Evolutionary conservation across 2,888 invertebrate species (phyloP).

Genomic region (Dryobota labecula): DNA sequence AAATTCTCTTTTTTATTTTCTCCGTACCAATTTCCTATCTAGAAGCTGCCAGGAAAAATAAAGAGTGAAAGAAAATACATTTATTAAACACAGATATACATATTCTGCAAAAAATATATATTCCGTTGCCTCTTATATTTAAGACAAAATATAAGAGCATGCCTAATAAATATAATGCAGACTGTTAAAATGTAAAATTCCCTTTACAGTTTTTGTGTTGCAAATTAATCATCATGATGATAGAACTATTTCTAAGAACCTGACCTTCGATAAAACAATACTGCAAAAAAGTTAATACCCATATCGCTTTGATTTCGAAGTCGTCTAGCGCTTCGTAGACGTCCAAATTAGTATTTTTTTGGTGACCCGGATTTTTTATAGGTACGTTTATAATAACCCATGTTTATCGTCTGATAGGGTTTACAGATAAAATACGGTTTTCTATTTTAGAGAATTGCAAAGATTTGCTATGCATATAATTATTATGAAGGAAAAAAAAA

Average conservation of each 20-base stretch:
- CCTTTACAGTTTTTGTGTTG: background rate
- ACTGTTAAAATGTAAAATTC: background rate
- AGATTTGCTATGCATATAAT: background rate
- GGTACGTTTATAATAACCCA: background rate
- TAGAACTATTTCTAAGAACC: slow-evolving; percentile 6
- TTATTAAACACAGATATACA: background rate
- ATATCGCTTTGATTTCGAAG: slow-evolving; percentile 24
- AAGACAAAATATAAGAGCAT: background rate
- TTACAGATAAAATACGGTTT: background rate
- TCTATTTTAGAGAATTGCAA: background rate
- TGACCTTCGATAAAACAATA: no score
- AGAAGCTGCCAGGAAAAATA: background rate
- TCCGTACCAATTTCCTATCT: background rate
- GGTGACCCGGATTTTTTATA: slow-evolving; percentile 2
- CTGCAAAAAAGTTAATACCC: slow-evolving; percentile 28
- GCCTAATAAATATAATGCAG: background rate
- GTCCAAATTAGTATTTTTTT: slow-evolving; percentile 27
- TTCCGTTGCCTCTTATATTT: no score
- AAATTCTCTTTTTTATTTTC: background rate
- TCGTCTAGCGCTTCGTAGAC: slow-evolving; percentile 2
- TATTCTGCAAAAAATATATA: background rate
- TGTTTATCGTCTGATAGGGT: slow-evolving; percentile 11
- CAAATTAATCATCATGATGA: slow-evolving; percentile 21
- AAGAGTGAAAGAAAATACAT: no score
- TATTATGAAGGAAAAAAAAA: background rate